Evolutionary conservation across 2,113 vertebrate species (phyloP), one percentile per base, ranked within the genome.

Genomic region (Cariama cristata): DNA sequence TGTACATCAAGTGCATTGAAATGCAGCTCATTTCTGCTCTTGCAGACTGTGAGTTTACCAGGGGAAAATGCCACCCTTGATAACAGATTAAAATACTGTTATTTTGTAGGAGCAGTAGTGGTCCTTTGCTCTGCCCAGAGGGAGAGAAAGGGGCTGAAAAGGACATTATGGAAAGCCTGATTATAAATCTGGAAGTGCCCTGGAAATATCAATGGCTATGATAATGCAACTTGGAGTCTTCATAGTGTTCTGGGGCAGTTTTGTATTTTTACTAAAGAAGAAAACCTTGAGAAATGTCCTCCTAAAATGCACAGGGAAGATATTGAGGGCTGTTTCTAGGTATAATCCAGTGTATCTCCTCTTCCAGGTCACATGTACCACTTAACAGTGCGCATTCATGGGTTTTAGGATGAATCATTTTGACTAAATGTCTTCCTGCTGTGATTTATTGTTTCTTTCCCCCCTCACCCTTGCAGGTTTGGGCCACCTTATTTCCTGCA

Each of bases 401-500:
- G 35, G 3, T 10, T 82, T 79, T 11, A 2, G 32, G 9, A 12
- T 6, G 9, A 80, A 26, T 73, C 60, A 13, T 2, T 73, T 49
- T 23, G 71, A 14, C 38, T 67, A 27, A 86, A 44, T 3, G 1
- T 15, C 56, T 35, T 56, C 21, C 27, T 74, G 14, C 35, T 47
- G 35, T 60, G 50, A 28, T 63, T 8, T 12, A 27, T 30, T 35
- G 15, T 32, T 44, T 47, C 12, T 55, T 79, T 60, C 6, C 14
- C 16, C 8, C 26, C 5, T 40, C 49, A 14, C 40, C 32, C 71
- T 56, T 12, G n/a, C 92, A 99, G 99, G 99, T 32, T 95, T 99
- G 93, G 99, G 99, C 33, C 99, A 99, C 89, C 98, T 99, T 49
- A 99, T 99, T 95, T 99, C 99, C 96, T 99, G 99, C 93, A 99